Conservation (phyloP, 53 echinoderm and acorn worm genomes). For the Echinarachnius parma region DNA sequence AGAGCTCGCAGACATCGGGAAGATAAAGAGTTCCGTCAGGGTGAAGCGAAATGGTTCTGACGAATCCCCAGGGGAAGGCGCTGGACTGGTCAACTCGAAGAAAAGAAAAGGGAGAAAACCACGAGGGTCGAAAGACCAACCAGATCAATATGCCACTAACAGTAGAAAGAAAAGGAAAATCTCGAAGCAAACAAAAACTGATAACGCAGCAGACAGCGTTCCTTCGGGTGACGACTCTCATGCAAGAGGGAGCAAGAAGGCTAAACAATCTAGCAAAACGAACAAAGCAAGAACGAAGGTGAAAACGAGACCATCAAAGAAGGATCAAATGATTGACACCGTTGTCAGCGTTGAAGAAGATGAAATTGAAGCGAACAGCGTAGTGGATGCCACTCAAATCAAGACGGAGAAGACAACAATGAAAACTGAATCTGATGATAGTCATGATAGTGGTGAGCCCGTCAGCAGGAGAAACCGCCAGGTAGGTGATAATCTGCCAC, state of each 20-base stretch:
- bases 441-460: too few species aligned
- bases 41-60: background rate
- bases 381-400: background rate
- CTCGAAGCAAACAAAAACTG: too few species aligned
- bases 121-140: background rate
- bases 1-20: conserved; percentile 6
- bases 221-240: background rate
- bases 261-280: conserved; percentile 1
- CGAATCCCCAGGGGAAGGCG: background rate
- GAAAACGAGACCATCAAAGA: conserved; percentile 12
- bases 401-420: background rate
- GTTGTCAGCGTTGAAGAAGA: background rate
- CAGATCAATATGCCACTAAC: background rate
- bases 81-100: background rate
- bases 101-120: background rate
- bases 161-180: background rate
- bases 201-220: background rate
- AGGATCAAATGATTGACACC: background rate
- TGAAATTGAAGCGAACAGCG: background rate
- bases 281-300: background rate
- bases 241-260: background rate
- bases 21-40: conserved; percentile 2
- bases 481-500: too few species aligned
- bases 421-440: too few species aligned
- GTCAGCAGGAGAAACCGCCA: too few species aligned